Percentiles rank a stretch among this genome's conserved stretches.
These are phyloP conservation scores for Chrysoperla carnea DNA, from an alignment of 1,140 invertebrate species.

Conservation along the genomic window DNA sequence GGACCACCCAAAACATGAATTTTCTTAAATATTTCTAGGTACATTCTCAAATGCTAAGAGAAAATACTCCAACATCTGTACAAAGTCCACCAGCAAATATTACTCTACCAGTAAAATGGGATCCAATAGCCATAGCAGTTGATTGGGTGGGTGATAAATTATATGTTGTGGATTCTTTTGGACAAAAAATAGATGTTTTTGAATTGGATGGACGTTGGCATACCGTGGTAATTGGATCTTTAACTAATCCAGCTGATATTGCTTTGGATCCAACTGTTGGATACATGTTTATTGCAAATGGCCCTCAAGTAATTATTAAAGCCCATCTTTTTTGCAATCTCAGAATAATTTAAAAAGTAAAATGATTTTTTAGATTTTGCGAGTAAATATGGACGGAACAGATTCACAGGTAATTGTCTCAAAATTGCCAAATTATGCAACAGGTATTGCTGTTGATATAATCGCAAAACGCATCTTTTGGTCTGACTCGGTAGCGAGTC, in stretches of 20 bases:
- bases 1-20: no score
- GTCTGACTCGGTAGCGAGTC: conserved; percentile 90
- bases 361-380: conserved; percentile 34
- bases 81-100: conserved; percentile 41
- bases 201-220: conserved; percentile 68
- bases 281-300: conserved; percentile 88
- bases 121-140: conserved; percentile 78
- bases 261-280: conserved; percentile 80
- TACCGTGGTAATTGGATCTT: conserved; percentile 74
- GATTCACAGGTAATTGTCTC: conserved; percentile 64
- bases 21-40: conserved; percentile 25
- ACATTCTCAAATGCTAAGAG: conserved; percentile 38
- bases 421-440: conserved; percentile 79
- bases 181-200: conserved; percentile 87
- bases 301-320: conserved; percentile 45
- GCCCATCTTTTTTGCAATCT: background rate
- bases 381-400: conserved; percentile 86
- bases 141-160: conserved; percentile 95
- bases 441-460: conserved; percentile 70
- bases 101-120: conserved; percentile 62
- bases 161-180: conserved; percentile 84
- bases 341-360: background rate
- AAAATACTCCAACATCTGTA: conserved; percentile 19
- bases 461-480: conserved; percentile 83
- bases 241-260: conserved; percentile 80